Conservation (phyloP, 2,113 vertebrate species). For the Coregonus clupeaformis region DNA sequence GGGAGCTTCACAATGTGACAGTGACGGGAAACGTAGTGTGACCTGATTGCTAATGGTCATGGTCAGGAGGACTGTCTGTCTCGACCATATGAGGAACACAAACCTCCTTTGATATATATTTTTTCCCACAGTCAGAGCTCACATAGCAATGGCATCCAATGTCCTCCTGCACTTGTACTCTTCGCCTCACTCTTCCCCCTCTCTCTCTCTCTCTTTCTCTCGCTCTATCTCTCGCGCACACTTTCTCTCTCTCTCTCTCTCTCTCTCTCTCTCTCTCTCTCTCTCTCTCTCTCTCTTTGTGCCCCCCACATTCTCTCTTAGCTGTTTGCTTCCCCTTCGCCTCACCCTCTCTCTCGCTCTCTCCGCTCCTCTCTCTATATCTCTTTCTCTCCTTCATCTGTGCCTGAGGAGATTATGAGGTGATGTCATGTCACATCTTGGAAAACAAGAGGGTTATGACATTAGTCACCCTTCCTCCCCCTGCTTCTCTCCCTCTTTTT, state of each 20-base stretch:
- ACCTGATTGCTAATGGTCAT: background rate
- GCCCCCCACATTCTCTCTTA: background rate
- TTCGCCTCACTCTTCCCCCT: no score
- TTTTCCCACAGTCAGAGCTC: background rate
- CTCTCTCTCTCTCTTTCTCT: no score
- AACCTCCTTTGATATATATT: background rate
- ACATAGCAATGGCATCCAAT: background rate
- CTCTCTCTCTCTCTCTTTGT: background rate
- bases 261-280: no score
- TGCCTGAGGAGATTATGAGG: background rate
- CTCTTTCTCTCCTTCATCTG: background rate
- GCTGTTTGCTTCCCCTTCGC: no score
- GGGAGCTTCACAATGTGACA: background rate
- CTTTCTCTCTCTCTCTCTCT: no score
- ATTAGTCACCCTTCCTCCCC: background rate
- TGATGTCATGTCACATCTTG: conserved; percentile 10
- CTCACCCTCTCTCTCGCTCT: background rate
- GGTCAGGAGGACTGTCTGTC: background rate
- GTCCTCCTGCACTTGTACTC: background rate
- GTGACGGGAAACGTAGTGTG: background rate
- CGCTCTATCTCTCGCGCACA: no score
- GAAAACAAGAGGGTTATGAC: conserved; percentile 2
- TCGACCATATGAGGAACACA: background rate
- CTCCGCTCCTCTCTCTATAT: no score
- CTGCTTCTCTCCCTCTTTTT: background rate